Conservation (phyloP, 1,140 invertebrate species). For the Venturia canescens region DNA sequence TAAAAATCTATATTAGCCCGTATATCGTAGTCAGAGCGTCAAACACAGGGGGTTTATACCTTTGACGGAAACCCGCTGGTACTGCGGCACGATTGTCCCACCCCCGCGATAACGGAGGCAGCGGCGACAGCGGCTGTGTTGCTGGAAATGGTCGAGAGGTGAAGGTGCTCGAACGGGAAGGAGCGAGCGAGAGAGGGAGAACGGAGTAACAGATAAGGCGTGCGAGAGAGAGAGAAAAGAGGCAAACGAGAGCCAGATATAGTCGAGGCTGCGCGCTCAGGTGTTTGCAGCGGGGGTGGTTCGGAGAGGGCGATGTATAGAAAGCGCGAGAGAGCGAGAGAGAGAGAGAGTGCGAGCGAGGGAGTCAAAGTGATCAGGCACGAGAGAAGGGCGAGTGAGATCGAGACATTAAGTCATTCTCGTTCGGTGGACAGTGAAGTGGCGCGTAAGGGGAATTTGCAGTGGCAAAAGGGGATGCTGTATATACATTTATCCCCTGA, state of each 20-base stretch:
- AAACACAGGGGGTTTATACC: constrained; percentile 44
- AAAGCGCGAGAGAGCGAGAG: constrained; percentile 20
- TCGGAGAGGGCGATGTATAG: constrained; percentile 15
- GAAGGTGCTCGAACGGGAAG: constrained; percentile 37
- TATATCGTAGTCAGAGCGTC: constrained; percentile 39
- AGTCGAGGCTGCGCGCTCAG: constrained; percentile 17
- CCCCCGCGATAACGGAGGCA: constrained; percentile 37
- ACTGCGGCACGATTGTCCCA: constrained; percentile 50
- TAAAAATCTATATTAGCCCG: constrained; percentile 50
- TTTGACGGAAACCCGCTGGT: constrained; percentile 48
- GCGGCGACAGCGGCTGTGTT: constrained; percentile 19
- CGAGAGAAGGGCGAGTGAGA: constrained; percentile 13
- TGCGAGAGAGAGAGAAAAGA: constrained; percentile 15
- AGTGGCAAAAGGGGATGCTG: constrained; percentile 21
- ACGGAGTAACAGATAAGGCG: background rate
- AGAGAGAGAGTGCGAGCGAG: constrained; percentile 9
- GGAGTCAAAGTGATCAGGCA: constrained; percentile 7
- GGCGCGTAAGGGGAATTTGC: constrained; percentile 39
- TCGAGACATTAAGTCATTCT: constrained; percentile 17
- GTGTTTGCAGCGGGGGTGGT: constrained; percentile 20
- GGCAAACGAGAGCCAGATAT: constrained; percentile 13
- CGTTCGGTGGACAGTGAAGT: constrained; percentile 26
- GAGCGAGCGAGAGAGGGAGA: constrained; percentile 38
- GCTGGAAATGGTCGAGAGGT: constrained; percentile 32
- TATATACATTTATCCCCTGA: constrained; percentile 19